A percentile compares a stretch with the other conserved stretches of the same genome.
Conservation (phyloP, 2,888 invertebrate genomes). For the Malacosoma neustria region DNA sequence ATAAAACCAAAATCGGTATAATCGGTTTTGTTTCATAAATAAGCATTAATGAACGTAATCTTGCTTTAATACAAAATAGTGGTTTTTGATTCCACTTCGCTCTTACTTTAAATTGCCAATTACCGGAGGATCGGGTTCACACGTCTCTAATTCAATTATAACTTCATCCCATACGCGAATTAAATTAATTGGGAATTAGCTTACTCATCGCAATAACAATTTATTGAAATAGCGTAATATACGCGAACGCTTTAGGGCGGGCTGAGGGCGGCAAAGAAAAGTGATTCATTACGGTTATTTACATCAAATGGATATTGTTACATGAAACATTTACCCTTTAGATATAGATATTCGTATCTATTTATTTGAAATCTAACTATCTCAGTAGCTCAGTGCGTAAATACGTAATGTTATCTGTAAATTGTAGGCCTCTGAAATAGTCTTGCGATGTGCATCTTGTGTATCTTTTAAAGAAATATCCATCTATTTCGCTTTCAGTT, state of each 20-base stretch:
- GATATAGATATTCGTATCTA: too few relatives aligned
- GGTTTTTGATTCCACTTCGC: neutral
- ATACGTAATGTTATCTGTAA: too few relatives aligned
- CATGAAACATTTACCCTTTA: too few relatives aligned
- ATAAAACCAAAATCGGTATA: too few relatives aligned
- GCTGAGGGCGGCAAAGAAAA: neutral
- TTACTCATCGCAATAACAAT: neutral
- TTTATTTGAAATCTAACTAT: too few relatives aligned
- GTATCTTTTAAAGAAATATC: too few relatives aligned
- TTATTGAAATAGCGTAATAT: neutral
- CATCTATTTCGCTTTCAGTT: too few relatives aligned
- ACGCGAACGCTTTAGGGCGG: neutral
- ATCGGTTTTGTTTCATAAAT: too few relatives aligned
- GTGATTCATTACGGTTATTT: neutral
- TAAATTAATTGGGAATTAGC: neutral
- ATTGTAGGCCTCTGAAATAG: too few relatives aligned
- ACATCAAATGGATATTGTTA: too few relatives aligned
- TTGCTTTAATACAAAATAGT: neutral
- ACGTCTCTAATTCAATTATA: neutral
- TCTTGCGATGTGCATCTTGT: too few relatives aligned
- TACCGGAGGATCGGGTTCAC: neutral
- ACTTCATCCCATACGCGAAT: neutral
- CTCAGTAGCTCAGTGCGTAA: too few relatives aligned
- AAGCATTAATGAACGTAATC: neutral
- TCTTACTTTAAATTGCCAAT: neutral